These are phyloP conservation scores for Orthosia gothica DNA, from an alignment of 2,888 invertebrate species.

Conservation along the genomic window DNA sequence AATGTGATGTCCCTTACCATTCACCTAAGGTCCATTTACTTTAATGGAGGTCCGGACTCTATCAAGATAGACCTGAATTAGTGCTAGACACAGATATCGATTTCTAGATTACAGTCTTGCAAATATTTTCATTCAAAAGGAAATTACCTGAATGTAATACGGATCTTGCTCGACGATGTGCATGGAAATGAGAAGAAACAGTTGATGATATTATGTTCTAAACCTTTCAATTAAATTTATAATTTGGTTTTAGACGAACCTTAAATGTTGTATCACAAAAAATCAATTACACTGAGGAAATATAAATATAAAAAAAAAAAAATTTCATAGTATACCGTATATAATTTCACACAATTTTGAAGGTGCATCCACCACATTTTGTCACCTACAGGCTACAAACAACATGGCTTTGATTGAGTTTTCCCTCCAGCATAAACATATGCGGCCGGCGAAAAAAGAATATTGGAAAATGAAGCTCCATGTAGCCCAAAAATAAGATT, in stretches of 20 bases:
- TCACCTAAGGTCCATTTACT: constrained; percentile 74
- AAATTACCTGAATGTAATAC: constrained; percentile 36
- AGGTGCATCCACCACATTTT: constrained; percentile 19
- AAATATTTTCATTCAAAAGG: constrained; percentile 51
- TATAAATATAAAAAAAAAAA: no score
- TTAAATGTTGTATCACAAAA: neutral
- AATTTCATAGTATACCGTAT: neutral
- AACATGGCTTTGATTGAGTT: constrained; percentile 29
- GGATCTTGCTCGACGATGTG: neutral
- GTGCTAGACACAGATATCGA: constrained; percentile 66
- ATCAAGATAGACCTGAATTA: constrained; percentile 76
- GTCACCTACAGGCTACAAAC: neutral
- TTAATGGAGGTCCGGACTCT: constrained; percentile 73
- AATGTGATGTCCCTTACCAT: constrained; percentile 71
- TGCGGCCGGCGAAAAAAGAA: constrained; percentile 43
- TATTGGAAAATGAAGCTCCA: constrained; percentile 47
- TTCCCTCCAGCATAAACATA: constrained; percentile 25
- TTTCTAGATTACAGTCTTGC: constrained; percentile 50
- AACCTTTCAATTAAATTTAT: neutral
- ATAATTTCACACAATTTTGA: constrained; percentile 7
- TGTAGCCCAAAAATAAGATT: constrained; percentile 34
- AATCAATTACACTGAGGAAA: neutral
- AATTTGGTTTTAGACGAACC: neutral
- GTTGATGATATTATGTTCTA: neutral
- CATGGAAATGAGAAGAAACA: neutral